Evolutionary conservation across 1,140 invertebrate genomes (phyloP).

Genomic region (Pogonognathellus flavescens): DNA sequence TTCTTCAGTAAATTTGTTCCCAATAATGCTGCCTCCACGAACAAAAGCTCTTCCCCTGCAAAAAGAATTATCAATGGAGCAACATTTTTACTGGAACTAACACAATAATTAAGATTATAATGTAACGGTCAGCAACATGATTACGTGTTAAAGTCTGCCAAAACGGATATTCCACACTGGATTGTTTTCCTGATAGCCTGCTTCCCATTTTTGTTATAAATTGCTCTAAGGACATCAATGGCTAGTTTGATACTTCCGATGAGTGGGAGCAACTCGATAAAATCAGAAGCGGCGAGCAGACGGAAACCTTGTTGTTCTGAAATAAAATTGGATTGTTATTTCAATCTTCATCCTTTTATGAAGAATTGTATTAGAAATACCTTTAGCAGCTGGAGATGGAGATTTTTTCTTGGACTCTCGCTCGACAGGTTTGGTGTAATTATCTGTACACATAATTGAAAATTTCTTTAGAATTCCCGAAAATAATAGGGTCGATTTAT

Average conservation of each 20-base stretch:
- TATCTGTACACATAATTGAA: background rate
- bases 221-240: constrained; percentile 37
- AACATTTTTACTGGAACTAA: too few species aligned
- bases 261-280: constrained; percentile 53
- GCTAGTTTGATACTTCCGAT: constrained; percentile 53
- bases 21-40: constrained; percentile 38
- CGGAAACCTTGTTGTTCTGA: constrained; percentile 25
- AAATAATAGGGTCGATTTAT: too few species aligned
- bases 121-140: background rate
- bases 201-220: constrained; percentile 42
- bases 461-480: background rate
- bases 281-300: constrained; percentile 5
- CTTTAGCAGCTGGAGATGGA: constrained; percentile 5
- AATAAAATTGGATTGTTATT: too few species aligned
- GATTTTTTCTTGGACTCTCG: background rate
- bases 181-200: constrained; percentile 47
- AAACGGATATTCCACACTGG: constrained; percentile 54
- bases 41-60: constrained; percentile 50
- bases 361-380: too few species aligned
- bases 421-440: background rate
- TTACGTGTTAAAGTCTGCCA: constrained; percentile 58
- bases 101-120: background rate
- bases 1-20: constrained; percentile 30
- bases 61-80: background rate
- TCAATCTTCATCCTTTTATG: too few species aligned